Evolutionary conservation across 2,888 invertebrate species (phyloP).

Genomic region (Nomada hirtipes): DNA sequence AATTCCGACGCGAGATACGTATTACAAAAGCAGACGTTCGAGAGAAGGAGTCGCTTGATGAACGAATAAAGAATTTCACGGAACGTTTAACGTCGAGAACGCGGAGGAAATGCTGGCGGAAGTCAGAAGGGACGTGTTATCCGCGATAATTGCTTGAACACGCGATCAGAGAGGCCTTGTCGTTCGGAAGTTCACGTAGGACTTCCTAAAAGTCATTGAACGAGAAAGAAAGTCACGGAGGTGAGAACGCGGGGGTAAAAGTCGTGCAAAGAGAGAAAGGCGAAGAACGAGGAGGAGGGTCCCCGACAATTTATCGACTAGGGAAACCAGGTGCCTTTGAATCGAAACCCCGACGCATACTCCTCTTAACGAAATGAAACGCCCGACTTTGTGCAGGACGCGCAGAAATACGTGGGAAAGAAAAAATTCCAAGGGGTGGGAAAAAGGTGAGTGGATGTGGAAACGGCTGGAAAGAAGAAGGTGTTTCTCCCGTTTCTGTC

Average conservation of each 20-base stretch:
- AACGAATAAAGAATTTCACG: background rate
- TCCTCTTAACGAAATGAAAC: slow-evolving; percentile 72
- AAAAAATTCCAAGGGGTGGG: slow-evolving; percentile 7
- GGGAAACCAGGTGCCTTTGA: slow-evolving; percentile 74
- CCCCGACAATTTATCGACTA: slow-evolving; percentile 74
- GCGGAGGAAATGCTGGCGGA: background rate
- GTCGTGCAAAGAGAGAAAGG: slow-evolving; percentile 13
- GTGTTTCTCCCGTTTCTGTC: slow-evolving; percentile 35
- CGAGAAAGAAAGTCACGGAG: slow-evolving; percentile 46
- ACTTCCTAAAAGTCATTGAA: slow-evolving; percentile 47
- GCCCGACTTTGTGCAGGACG: slow-evolving; percentile 63
- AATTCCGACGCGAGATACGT: background rate
- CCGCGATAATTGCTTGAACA: slow-evolving; percentile 45
- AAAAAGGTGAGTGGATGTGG: slow-evolving; percentile 17
- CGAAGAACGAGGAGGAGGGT: slow-evolving; percentile 18
- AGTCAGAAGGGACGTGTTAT: slow-evolving; percentile 19
- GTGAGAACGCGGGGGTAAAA: slow-evolving; percentile 4
- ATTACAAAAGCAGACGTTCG: background rate
- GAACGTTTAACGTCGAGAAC: background rate
- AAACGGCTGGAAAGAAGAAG: slow-evolving; percentile 10
- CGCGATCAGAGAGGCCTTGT: slow-evolving; percentile 28
- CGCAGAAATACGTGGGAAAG: slow-evolving; percentile 32
- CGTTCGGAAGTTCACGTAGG: slow-evolving; percentile 45
- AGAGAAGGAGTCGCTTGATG: background rate
- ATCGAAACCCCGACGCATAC: slow-evolving; percentile 55